Evolutionary conservation across 2,797 vertebrate species (phyloP).

Genomic region (Cynodonichthys magdalenae): DNA sequence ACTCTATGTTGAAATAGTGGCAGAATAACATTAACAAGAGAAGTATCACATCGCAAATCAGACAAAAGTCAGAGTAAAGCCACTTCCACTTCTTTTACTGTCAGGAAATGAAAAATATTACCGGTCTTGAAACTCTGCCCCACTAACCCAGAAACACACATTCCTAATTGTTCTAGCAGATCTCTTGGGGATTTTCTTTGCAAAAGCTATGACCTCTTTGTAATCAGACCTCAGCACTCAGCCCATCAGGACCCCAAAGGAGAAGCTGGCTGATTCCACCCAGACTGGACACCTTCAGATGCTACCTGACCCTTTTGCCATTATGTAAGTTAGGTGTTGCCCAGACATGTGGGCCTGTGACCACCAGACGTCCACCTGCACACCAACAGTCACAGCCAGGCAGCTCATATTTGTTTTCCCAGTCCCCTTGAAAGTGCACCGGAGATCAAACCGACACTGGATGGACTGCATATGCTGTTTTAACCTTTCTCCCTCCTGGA

Average conservation of each 20-base stretch:
- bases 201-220: constrained; percentile 67
- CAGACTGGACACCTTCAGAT: constrained; percentile 55
- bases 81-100: constrained; percentile 36
- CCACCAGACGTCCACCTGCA: constrained; percentile 40
- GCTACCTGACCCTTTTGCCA: constrained; percentile 47
- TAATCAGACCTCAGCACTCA: constrained; percentile 49
- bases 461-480: constrained; percentile 63
- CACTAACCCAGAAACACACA: constrained; percentile 79
- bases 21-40: constrained; percentile 39
- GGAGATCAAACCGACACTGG: constrained; percentile 53
- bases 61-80: constrained; percentile 45
- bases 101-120: constrained; percentile 49
- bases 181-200: constrained; percentile 60
- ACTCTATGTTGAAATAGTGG: constrained; percentile 25
- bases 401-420: constrained; percentile 67
- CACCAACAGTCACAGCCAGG: constrained; percentile 63
- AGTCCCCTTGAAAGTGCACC: constrained; percentile 62
- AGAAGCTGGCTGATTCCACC: constrained; percentile 44
- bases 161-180: constrained; percentile 76
- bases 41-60: constrained; percentile 42
- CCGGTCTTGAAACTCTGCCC: constrained; percentile 61
- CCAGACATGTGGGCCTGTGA: constrained; percentile 28
- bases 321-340: constrained; percentile 25
- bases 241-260: constrained; percentile 56
- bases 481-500: constrained; percentile 66